Percentiles rank a stretch among this genome's conserved stretches.
Conservation (phyloP, 2,888 invertebrate genomes). For the Nymphalis urticae region DNA sequence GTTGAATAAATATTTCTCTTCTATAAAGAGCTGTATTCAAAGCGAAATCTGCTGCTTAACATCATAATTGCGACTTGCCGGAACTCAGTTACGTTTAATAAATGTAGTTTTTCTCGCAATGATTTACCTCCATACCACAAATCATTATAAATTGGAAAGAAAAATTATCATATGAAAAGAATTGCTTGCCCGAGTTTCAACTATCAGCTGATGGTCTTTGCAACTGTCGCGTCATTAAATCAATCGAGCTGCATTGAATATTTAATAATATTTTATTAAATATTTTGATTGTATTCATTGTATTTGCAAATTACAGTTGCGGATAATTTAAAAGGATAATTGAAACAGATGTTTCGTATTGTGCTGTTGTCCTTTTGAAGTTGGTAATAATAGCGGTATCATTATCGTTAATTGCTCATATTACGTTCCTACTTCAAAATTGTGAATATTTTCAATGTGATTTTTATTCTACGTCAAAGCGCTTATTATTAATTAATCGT, state of each 20-base stretch:
- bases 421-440: slow-evolving; percentile 11
- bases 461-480: background rate
- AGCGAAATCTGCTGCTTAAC: too few relatives aligned
- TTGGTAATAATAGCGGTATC: slow-evolving; percentile 17
- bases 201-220: too few relatives aligned
- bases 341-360: slow-evolving; percentile 1
- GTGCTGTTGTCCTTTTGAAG: slow-evolving; percentile 19
- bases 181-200: too few relatives aligned
- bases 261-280: background rate
- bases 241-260: background rate
- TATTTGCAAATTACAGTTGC: slow-evolving; percentile 8
- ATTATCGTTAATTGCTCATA: slow-evolving; percentile 11
- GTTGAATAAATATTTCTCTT: too few relatives aligned
- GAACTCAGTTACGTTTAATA: too few relatives aligned
- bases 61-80: too few relatives aligned
- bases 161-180: too few relatives aligned
- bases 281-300: background rate
- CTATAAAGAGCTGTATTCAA: too few relatives aligned
- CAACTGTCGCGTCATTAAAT: too few relatives aligned
- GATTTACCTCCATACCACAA: too few relatives aligned
- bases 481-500: background rate
- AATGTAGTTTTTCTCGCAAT: too few relatives aligned
- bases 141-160: too few relatives aligned
- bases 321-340: slow-evolving; percentile 19
- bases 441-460: slow-evolving; percentile 6